These are phyloP conservation scores for Caenorhabditis elegans DNA, from an alignment of 1,140 invertebrate species.

Conservation along the genomic window DNA sequence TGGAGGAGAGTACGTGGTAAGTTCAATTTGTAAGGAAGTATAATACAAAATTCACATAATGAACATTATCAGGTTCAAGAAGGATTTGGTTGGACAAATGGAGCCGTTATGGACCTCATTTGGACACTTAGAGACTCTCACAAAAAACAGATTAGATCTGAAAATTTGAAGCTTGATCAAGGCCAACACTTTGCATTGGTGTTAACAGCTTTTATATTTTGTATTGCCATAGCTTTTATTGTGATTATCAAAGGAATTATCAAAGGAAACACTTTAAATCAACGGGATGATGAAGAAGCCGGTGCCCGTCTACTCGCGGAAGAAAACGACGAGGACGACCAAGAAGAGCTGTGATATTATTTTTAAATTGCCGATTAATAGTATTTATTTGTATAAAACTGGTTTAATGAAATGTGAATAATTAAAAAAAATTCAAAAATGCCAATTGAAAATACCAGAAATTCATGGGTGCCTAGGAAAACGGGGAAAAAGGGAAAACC, in stretches of 20 bases:
- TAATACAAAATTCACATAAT: not conserved
- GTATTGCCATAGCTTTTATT: not conserved
- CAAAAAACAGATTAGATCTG: not conserved
- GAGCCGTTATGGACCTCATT: constrained; percentile 78
- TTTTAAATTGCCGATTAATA: no score
- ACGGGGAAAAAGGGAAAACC: no score
- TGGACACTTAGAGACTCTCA: not conserved
- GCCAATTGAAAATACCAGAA: no score
- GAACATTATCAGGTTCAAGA: constrained; percentile 58
- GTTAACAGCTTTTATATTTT: not conserved
- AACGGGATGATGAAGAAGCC: not conserved
- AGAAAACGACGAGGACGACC: not conserved
- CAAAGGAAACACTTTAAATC: not conserved
- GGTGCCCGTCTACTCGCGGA: not conserved
- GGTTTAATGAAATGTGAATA: no score
- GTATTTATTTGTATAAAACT: no score
- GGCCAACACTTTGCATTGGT: not conserved
- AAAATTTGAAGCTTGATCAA: not conserved
- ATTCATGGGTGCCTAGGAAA: no score
- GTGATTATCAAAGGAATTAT: not conserved
- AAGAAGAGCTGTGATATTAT: not conserved
- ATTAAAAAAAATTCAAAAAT: no score
- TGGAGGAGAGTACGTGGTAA: constrained; percentile 40
- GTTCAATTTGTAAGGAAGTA: not conserved
- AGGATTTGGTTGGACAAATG: constrained; percentile 92